A percentile compares a stretch with the other conserved stretches of the same genome.
These are phyloP conservation scores for Zeugodacus cucurbitae DNA, from an alignment of 1,140 invertebrate genomes.

Conservation along the genomic window DNA sequence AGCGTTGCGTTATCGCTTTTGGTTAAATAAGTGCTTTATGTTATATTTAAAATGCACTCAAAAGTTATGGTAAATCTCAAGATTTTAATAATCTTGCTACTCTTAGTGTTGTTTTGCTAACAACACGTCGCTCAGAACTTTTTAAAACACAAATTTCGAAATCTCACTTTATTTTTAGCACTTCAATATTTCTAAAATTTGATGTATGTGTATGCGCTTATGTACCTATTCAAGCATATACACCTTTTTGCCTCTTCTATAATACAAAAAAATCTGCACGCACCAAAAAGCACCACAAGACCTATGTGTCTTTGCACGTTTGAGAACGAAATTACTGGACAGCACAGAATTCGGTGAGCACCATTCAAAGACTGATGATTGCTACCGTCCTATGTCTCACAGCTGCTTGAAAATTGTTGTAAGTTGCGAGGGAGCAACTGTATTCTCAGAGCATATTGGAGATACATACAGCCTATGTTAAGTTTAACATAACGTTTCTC, in stretches of 20 bases:
- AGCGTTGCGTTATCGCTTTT: neutral
- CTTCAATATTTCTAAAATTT: neutral
- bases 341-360: neutral
- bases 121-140: neutral
- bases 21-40: neutral
- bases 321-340: neutral
- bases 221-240: neutral
- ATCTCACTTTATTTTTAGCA: neutral
- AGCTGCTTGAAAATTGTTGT: constrained; percentile 4
- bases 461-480: neutral
- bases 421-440: neutral
- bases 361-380: constrained; percentile 17
- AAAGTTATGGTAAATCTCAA: neutral
- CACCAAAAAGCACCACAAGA: constrained; percentile 28
- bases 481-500: neutral
- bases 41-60: neutral
- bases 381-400: neutral
- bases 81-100: neutral
- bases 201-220: neutral
- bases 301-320: neutral
- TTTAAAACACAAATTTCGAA: neutral
- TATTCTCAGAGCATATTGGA: neutral
- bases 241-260: neutral
- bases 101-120: neutral
- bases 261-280: constrained; percentile 7